Base-by-base conservation (phyloP, 2,888 invertebrate species). In the Ectobius pallidus region DNA sequence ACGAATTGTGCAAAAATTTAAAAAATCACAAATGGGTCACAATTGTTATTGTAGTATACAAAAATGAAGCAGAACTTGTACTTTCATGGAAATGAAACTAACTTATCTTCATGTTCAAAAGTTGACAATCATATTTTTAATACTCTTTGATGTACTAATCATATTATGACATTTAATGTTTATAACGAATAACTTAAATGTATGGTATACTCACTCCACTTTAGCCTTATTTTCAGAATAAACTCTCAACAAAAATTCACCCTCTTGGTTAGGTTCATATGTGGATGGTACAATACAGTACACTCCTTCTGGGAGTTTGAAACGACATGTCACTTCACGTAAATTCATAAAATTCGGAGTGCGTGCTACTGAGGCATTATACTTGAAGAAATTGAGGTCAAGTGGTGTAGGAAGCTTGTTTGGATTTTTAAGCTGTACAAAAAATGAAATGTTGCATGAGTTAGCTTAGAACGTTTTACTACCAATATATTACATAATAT, bases 261-360 rank as follows among this genome's bases (percentile, higher is more conserved):
- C 88, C 75, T 86, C 85, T 76, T 86, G 81, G 75, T 85, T 82
- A 0, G 87, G 85, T 75, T 87, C 86, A 79, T 84, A 88, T 1
- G 87, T 86, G 70, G 86, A 85, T 3, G 88, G 88, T 39, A 88
- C 83, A 77, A 88, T 83, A 77, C 84, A 84, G 79, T 88, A 88
- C 39, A 83, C 81, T 42, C 88, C 88, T 1, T 87, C 85, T 1
- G 84, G 82, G 32, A 88, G 82, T 77, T 86, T 83, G 79, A 86
- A 86, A 4, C 88, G 83, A 16, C 85, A 85, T 73, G 85, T 86
- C 52, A 87, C 83, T 80, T 87, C 87, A 58, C 88, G 81, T 75
- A 85, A 79, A 80, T 88, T 87, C 77, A 87, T 85, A 79, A 87
- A 88, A 9, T 84, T 82, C 34, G 85, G 84, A 2, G 86, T 85